These are phyloP conservation scores for Notodonta ziczac DNA, from an alignment of 2,888 invertebrate genomes.

Conservation along the genomic window DNA sequence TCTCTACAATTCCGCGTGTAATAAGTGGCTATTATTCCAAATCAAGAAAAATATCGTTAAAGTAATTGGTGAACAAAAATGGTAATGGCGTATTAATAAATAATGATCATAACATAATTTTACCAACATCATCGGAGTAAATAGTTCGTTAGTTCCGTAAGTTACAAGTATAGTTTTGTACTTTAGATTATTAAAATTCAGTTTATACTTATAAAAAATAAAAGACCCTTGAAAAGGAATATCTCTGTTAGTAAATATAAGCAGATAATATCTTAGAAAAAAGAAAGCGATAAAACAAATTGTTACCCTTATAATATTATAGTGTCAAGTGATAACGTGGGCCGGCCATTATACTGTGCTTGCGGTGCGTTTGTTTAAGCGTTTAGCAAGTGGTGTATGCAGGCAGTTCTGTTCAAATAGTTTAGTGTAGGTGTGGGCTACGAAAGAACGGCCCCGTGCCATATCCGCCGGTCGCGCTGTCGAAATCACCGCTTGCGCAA, in stretches of 20 bases:
- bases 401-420: slow-evolving; percentile 68
- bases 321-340: slow-evolving; percentile 60
- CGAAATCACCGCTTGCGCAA: slow-evolving; percentile 76
- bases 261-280: no score
- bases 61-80: slow-evolving; percentile 21
- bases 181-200: no score
- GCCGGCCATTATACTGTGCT: slow-evolving; percentile 52
- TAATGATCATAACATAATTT: background rate
- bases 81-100: background rate
- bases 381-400: slow-evolving; percentile 65
- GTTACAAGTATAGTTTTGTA: no score
- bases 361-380: slow-evolving; percentile 62
- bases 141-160: no score
- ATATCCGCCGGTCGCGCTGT: slow-evolving; percentile 72
- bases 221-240: no score
- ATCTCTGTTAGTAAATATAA: no score
- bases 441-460: slow-evolving; percentile 80
- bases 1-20: slow-evolving; percentile 17
- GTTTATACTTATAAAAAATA: no score
- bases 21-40: slow-evolving; percentile 21
- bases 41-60: slow-evolving; percentile 25
- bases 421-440: slow-evolving; percentile 69
- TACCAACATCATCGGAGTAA: no score
- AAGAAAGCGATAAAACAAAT: background rate
- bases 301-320: slow-evolving; percentile 25